Evolutionary conservation across 2,888 invertebrate genomes (phyloP).

Genomic region (Coelopa pilipes): DNA sequence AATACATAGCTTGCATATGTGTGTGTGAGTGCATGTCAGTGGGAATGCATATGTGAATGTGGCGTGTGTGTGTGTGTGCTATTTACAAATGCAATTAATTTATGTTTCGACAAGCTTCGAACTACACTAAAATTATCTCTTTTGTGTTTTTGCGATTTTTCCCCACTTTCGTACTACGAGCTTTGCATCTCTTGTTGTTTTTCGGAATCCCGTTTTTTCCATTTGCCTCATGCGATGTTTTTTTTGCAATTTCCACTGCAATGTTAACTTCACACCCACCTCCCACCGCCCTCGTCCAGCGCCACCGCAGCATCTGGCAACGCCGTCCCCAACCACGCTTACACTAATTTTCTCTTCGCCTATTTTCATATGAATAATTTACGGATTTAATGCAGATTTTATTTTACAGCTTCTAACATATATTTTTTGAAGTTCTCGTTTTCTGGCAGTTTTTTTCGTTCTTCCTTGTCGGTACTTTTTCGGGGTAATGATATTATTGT

Average conservation of each 20-base stretch:
- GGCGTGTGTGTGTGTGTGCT: conserved; percentile 32
- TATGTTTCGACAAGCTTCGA: conserved; percentile 1
- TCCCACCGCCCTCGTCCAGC: conserved; percentile 52
- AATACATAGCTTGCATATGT: neutral
- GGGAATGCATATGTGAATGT: conserved; percentile 18
- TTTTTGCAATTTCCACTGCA: conserved; percentile 43
- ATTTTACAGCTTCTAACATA: conserved; percentile 33
- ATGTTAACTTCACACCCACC: conserved; percentile 67
- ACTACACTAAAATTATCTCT: neutral
- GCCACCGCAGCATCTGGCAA: neutral
- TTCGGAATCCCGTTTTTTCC: too few species aligned
- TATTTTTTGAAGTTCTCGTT: conserved; percentile 42
- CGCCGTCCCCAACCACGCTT: neutral
- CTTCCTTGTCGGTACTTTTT: conserved; percentile 41
- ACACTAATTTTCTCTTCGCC: conserved; percentile 37
- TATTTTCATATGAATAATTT: conserved; percentile 41
- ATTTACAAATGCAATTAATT: conserved; percentile 42
- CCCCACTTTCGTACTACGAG: conserved; percentile 10
- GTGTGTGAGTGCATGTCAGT: conserved; percentile 16
- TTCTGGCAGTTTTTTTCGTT: conserved; percentile 38
- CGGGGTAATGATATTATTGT: conserved; percentile 58
- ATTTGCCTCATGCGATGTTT: conserved; percentile 4
- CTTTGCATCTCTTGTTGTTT: too few species aligned
- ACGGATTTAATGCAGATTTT: conserved; percentile 38
- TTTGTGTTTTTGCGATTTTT: conserved; percentile 46